Percentiles rank a stretch among this genome's conserved stretches.
Conservation (phyloP, 2,113 vertebrate species). For the Sminthopsis crassicaudata region DNA sequence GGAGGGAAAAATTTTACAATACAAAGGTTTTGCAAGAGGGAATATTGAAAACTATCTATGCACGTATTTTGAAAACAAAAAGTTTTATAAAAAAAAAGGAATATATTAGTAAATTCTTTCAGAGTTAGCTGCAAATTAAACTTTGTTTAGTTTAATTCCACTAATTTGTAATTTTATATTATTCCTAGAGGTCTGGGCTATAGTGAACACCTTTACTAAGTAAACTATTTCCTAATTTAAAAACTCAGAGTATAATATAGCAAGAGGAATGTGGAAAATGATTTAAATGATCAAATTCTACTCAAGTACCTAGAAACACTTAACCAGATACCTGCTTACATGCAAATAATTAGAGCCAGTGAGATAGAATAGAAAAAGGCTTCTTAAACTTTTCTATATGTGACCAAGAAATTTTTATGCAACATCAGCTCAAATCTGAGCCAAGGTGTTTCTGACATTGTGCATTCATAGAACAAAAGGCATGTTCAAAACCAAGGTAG, state of each 20-base stretch:
- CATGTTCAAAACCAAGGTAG: too few relatives aligned
- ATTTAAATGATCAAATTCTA: neutral
- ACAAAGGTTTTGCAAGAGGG: too few relatives aligned
- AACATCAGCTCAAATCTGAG: too few relatives aligned
- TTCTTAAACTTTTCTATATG: too few relatives aligned
- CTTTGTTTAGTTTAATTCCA: neutral
- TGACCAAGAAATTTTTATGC: too few relatives aligned
- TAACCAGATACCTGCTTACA: neutral
- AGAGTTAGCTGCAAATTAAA: neutral
- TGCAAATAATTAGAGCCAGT: neutral
- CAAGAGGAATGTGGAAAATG: constrained; percentile 12
- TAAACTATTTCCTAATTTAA: neutral
- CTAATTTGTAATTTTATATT: neutral
- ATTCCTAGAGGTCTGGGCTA: neutral
- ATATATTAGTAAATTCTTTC: too few relatives aligned
- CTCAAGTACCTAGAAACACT: neutral
- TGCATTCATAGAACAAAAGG: too few relatives aligned
- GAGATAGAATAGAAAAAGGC: neutral
- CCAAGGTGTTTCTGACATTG: too few relatives aligned
- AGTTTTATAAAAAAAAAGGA: too few relatives aligned
- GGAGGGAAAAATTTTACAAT: too few relatives aligned
- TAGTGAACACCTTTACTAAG: neutral
- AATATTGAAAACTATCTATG: too few relatives aligned
- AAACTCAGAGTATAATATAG: neutral
- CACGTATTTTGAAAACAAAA: too few relatives aligned